Evolutionary conservation across 2,888 invertebrate genomes (phyloP).

Genomic region (Chrysotoxum bicinctum): DNA sequence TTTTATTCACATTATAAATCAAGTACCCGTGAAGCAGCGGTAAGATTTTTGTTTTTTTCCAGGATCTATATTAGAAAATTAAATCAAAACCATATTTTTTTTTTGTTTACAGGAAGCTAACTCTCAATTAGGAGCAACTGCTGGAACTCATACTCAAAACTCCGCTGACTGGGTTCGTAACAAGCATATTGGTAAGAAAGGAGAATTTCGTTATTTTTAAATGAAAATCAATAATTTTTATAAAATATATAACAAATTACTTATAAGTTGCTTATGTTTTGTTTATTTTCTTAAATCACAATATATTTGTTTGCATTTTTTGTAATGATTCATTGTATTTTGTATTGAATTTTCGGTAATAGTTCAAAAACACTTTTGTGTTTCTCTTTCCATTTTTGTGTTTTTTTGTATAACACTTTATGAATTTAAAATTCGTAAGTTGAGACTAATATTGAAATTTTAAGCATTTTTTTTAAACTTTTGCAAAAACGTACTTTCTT

Average conservation of each 20-base stretch:
- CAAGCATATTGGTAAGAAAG: constrained; percentile 95
- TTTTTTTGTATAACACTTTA: neutral
- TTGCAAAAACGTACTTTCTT: neutral
- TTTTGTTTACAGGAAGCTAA: constrained; percentile 41
- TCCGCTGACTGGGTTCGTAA: constrained; percentile 93
- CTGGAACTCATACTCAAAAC: constrained; percentile 83
- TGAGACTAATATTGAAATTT: neutral
- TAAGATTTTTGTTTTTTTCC: constrained; percentile 12
- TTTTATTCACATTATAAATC: constrained; percentile 83
- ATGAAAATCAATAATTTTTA: neutral
- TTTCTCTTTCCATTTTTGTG: neutral
- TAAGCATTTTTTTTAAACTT: neutral
- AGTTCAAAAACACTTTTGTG: neutral
- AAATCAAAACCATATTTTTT: neutral
- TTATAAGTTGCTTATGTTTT: neutral
- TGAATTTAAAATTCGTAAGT: neutral
- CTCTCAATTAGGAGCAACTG: constrained; percentile 77
- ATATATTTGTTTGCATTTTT: neutral
- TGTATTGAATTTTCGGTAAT: neutral
- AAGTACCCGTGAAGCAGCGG: constrained; percentile 47
- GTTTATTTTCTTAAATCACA: neutral
- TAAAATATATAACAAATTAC: neutral
- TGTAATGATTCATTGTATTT: neutral
- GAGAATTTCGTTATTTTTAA: constrained; percentile 96
- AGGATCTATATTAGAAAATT: neutral